Percentiles rank a stretch among this genome's conserved stretches.
Conservation (phyloP, 1,140 invertebrate species). For the Ceratitis capitata region DNA sequence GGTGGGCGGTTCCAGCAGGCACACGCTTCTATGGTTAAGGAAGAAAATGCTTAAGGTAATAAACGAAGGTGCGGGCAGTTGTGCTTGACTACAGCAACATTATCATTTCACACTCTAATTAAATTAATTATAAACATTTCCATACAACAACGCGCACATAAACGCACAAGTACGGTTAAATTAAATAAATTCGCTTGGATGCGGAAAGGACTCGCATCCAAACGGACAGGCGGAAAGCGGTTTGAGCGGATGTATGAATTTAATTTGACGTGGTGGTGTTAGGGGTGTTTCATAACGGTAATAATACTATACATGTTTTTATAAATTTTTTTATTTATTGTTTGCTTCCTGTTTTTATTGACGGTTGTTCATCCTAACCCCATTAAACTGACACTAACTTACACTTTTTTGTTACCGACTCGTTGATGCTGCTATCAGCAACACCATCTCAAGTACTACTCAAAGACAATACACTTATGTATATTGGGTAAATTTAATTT, state of each 20-base stretch:
- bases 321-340: not conserved
- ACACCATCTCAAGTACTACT: conserved; percentile 2
- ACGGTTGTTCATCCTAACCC: not conserved
- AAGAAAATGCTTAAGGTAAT: not conserved
- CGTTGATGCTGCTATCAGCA: conserved; percentile 8
- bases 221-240: not conserved
- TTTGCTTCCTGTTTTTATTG: not conserved
- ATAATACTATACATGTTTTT: not conserved
- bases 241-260: not conserved
- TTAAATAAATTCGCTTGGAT: not conserved
- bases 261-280: not conserved
- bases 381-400: not conserved
- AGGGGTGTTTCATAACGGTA: not conserved
- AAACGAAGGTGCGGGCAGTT: not conserved
- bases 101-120: conserved; percentile 6
- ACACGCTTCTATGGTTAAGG: not conserved
- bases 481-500: conserved; percentile 2
- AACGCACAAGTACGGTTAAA: not conserved
- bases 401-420: no score
- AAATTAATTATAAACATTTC: conserved; percentile 31
- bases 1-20: not conserved
- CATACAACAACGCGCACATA: not conserved
- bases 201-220: not conserved
- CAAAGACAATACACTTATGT: no score
- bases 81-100: not conserved